Conservation (phyloP, 2,113 vertebrate species). For the Alligator sinensis region DNA sequence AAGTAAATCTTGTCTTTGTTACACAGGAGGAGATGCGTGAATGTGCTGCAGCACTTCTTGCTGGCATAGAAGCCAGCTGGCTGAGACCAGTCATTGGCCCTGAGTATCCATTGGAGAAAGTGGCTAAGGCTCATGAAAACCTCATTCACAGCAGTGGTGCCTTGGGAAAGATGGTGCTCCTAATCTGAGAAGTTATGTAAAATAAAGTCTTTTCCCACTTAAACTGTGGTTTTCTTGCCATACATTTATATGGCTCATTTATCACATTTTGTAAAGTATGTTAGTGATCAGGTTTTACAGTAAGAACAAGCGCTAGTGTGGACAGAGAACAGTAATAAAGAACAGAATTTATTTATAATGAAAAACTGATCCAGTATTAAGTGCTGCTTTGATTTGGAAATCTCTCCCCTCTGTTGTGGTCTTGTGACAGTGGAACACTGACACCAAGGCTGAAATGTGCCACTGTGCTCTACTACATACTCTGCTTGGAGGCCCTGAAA, state of each 20-base stretch:
- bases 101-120: constrained; percentile 81
- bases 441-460: accelerated
- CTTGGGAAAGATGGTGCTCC: constrained; percentile 87
- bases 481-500: not conserved
- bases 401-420: not conserved
- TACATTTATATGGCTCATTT: not conserved
- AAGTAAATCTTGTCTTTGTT: not conserved
- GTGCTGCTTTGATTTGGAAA: not conserved
- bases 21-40: constrained; percentile 80
- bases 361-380: not conserved
- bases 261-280: not conserved
- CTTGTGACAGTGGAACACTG: not conserved
- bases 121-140: constrained; percentile 79
- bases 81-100: constrained; percentile 80
- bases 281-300: not conserved
- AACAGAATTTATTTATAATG: not conserved
- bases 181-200: constrained; percentile 40
- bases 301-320: not conserved
- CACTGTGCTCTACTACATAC: not conserved
- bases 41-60: constrained; percentile 71
- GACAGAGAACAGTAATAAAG: not conserved
- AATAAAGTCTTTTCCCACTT: not conserved
- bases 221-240: not conserved
- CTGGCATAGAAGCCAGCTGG: constrained; percentile 85
- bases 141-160: constrained; percentile 81